Evolutionary conservation across 2,113 vertebrate species (phyloP).

Genomic region (Dasyurus viverrinus): DNA sequence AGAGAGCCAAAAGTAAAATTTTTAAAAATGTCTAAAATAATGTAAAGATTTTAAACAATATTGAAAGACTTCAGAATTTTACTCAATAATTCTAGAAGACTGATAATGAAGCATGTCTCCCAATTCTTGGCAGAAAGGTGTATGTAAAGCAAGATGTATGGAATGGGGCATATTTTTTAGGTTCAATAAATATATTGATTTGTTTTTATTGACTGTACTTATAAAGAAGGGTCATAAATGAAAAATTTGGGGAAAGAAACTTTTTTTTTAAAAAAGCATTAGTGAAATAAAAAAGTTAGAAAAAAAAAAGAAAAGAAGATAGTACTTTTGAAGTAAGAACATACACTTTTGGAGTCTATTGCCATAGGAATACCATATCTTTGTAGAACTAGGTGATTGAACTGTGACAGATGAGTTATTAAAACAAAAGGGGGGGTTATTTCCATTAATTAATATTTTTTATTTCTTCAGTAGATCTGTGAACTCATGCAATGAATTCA

Average conservation of each 20-base stretch:
- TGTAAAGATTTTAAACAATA: neutral
- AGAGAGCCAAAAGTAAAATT: neutral
- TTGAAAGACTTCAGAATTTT: neutral
- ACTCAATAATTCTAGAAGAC: neutral
- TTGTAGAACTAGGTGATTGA: neutral
- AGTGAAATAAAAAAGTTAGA: neutral
- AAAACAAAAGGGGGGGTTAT: slow-evolving; percentile 1
- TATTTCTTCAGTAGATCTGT: neutral
- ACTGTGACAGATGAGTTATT: slow-evolving; percentile 6
- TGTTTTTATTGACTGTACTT: neutral
- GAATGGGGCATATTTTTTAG: neutral
- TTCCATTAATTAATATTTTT: neutral
- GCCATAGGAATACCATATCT: neutral
- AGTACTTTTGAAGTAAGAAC: neutral
- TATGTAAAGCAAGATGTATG: neutral
- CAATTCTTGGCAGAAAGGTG: neutral
- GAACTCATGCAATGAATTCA: neutral
- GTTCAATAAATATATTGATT: neutral
- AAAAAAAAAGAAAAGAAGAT: neutral
- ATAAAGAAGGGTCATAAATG: neutral
- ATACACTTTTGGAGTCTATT: neutral
- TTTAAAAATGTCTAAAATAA: neutral
- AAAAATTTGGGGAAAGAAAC: neutral
- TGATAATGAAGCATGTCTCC: neutral
- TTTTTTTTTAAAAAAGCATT: neutral